Evolutionary conservation across 2,888 invertebrate species (phyloP).

Genomic region (Eledona agricola): DNA sequence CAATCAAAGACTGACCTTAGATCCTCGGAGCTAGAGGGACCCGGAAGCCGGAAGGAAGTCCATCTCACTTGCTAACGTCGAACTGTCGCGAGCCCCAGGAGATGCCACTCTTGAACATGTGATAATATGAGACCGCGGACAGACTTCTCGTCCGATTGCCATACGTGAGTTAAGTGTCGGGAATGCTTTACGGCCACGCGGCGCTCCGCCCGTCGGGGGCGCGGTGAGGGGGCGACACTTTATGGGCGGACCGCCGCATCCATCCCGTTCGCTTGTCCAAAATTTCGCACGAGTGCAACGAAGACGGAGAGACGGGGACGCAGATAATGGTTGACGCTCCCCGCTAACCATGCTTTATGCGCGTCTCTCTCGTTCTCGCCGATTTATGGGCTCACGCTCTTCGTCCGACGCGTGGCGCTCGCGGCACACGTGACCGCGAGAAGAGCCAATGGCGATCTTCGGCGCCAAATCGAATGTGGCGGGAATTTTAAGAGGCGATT

Average conservation of each 20-base stretch:
- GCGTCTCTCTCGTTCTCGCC: slow-evolving; percentile 63
- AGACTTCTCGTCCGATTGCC: slow-evolving; percentile 62
- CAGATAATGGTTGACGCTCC: slow-evolving; percentile 65
- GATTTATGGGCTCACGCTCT: slow-evolving; percentile 63
- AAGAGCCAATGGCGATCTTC: slow-evolving; percentile 59
- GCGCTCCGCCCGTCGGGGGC: slow-evolving; percentile 59
- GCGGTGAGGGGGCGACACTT: slow-evolving; percentile 56
- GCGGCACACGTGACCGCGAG: slow-evolving; percentile 57
- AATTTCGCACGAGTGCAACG: slow-evolving; percentile 46
- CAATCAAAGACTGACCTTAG: slow-evolving; percentile 62
- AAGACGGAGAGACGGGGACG: slow-evolving; percentile 56
- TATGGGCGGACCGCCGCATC: slow-evolving; percentile 63
- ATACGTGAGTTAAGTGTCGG: slow-evolving; percentile 65
- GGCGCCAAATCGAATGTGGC: slow-evolving; percentile 60
- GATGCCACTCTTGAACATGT: slow-evolving; percentile 45
- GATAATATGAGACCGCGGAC: slow-evolving; percentile 59
- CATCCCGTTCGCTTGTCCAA: slow-evolving; percentile 58
- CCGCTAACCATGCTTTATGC: slow-evolving; percentile 65
- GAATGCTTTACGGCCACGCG: slow-evolving; percentile 63
- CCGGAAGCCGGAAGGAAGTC: slow-evolving; percentile 62
- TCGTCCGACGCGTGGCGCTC: slow-evolving; percentile 61
- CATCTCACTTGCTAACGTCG: slow-evolving; percentile 56
- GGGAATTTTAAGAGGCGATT: slow-evolving; percentile 32
- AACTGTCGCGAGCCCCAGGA: slow-evolving; percentile 30
- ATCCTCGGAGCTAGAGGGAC: slow-evolving; percentile 57